A percentile compares a stretch with the other conserved stretches of the same genome.
phyloP scores from a whole-genome alignment of 1,140 invertebrate genomes.

The Philotrypesis tridentata region DNA sequence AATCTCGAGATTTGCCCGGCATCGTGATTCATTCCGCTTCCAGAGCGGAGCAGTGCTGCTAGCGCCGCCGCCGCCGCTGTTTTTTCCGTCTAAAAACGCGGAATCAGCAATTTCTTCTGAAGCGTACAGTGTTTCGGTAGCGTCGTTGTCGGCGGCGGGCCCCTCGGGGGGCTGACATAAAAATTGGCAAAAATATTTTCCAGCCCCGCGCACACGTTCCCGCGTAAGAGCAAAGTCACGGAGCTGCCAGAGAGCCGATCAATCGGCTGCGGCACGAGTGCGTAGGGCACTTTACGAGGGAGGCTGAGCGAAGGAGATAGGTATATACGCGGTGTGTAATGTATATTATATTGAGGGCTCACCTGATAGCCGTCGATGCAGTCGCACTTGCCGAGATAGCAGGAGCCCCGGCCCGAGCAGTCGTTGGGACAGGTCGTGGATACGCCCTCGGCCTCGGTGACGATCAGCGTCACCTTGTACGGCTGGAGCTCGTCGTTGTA shows the following conservation, averaged over 20 bases:
- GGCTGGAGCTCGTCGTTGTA: constrained; percentile 95
- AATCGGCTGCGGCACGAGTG: too few relatives aligned
- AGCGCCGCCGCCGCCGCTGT: not conserved
- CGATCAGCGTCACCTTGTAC: constrained; percentile 86
- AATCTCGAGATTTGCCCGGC: constrained; percentile 47
- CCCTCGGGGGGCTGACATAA: constrained; percentile 5
- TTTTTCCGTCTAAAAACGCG: constrained; percentile 8
- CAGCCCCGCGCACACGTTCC: too few relatives aligned
- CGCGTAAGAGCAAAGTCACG: too few relatives aligned
- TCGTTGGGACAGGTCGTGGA: constrained; percentile 94
- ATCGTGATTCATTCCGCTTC: constrained; percentile 29
- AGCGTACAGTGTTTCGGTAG: too few relatives aligned
- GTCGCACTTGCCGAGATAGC: constrained; percentile 94
- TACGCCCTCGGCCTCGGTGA: constrained; percentile 89
- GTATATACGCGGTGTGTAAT: too few relatives aligned
- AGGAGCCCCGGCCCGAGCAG: constrained; percentile 95
- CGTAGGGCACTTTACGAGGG: too few relatives aligned
- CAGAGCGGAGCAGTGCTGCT: too few relatives aligned
- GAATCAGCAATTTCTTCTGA: constrained; percentile 27
- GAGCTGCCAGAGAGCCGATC: too few relatives aligned
- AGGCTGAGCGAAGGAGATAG: too few relatives aligned
- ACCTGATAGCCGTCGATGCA: constrained; percentile 97
- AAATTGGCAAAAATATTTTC: constrained; percentile 31
- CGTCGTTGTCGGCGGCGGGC: too few relatives aligned
- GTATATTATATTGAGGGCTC: too few relatives aligned